Evolutionary conservation across 2,888 invertebrate genomes (phyloP).

Genomic region (Drosophila mimica): DNA sequence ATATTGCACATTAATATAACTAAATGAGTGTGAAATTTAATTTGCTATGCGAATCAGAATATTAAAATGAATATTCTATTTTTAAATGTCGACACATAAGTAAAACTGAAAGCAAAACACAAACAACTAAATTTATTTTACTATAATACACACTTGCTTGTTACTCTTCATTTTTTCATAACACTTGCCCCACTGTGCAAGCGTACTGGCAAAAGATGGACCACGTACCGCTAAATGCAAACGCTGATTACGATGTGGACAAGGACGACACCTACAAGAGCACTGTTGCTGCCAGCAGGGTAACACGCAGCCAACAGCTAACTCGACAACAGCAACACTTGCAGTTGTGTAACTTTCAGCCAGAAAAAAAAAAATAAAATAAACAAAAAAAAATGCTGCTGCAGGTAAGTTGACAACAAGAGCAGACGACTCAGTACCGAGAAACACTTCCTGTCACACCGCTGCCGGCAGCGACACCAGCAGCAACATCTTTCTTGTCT

Average conservation of each 20-base stretch:
- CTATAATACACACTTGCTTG: not conserved
- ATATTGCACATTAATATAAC: not conserved
- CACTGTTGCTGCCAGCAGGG: conserved; percentile 37
- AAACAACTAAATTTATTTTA: not conserved
- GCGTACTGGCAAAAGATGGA: conserved; percentile 33
- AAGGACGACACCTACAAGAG: conserved; percentile 59
- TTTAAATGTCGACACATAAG: not conserved
- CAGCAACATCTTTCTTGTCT: conserved; percentile 36
- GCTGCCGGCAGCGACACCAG: conserved; percentile 30
- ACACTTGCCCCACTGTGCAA: conserved; percentile 40
- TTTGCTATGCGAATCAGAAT: conserved; percentile 12
- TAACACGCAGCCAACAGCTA: conserved; percentile 50
- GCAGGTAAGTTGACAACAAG: conserved; percentile 56
- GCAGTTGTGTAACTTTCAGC: conserved; percentile 36
- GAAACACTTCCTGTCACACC: conserved; percentile 70
- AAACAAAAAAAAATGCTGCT: conserved; percentile 54
- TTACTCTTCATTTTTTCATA: not conserved
- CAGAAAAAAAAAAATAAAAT: not conserved
- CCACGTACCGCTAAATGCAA: conserved; percentile 58
- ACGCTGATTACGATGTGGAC: conserved; percentile 29
- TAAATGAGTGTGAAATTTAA: conserved; percentile 1
- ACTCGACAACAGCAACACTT: conserved; percentile 39
- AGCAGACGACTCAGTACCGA: conserved; percentile 33
- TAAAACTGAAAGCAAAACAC: not conserved
- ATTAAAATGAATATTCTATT: not conserved